phyloP scores from a whole-genome alignment of 2,888 invertebrate genomes.

The Amblyteles armatorius region DNA sequence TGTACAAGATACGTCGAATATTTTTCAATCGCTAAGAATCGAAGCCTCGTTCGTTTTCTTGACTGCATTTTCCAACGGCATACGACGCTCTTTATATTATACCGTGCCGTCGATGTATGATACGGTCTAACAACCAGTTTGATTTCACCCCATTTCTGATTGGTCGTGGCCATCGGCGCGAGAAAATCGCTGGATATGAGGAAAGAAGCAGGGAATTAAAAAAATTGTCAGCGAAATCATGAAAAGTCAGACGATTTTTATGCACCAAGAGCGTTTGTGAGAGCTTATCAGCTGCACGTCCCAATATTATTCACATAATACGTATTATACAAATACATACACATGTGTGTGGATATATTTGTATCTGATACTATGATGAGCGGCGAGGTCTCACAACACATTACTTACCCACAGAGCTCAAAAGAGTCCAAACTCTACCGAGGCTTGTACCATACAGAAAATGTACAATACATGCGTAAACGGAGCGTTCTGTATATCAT shows the following conservation, averaged over 20 bases:
- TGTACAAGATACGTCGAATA: background rate
- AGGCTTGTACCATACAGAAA: background rate
- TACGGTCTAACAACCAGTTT: background rate
- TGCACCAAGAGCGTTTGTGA: too few species aligned
- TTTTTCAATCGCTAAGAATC: background rate
- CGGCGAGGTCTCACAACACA: background rate
- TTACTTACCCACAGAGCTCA: background rate
- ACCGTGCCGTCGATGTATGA: background rate
- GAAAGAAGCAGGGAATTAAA: too few species aligned
- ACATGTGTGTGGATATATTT: background rate
- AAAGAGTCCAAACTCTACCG: background rate
- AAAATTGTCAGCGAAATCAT: too few species aligned
- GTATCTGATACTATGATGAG: background rate
- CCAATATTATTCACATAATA: too few species aligned
- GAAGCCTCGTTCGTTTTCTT: background rate
- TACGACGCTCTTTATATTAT: background rate
- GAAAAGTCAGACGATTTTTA: too few species aligned
- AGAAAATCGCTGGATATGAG: too few species aligned
- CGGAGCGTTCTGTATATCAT: constrained; percentile 37
- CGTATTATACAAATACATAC: too few species aligned
- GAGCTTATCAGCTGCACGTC: too few species aligned
- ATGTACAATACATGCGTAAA: background rate
- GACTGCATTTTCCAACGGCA: background rate
- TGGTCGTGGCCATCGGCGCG: too few species aligned
- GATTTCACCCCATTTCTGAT: too few species aligned